Evolutionary conservation across 2,888 invertebrate genomes (phyloP).

Genomic region (Myopa testacea): DNA sequence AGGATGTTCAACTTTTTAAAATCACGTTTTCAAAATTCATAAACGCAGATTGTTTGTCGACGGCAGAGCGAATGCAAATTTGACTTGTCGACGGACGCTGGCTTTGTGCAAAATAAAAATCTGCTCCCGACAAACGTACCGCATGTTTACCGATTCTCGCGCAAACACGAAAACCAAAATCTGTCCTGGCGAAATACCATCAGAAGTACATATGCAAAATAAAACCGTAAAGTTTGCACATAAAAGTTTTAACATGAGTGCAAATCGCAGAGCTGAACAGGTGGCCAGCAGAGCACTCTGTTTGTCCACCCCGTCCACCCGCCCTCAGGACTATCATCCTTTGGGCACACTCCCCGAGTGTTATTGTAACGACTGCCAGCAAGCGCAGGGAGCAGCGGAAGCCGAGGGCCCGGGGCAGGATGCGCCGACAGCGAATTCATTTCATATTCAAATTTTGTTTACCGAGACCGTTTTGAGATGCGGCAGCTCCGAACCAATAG

Average conservation of each 20-base stretch:
- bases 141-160: constrained; percentile 17
- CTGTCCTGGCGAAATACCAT: not conserved
- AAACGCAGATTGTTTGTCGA: not conserved
- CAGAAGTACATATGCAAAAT: constrained; percentile 15
- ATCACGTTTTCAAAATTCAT: not conserved
- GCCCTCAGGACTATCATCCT: too few species aligned
- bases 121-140: not conserved
- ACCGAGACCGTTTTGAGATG: constrained; percentile 22
- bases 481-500: constrained; percentile 26
- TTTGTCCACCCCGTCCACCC: not conserved
- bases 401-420: not conserved
- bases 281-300: constrained; percentile 23
- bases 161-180: constrained; percentile 10
- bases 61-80: not conserved
- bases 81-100: not conserved
- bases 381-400: not conserved
- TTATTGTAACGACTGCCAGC: not conserved
- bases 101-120: not conserved
- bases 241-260: constrained; percentile 21
- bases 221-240: constrained; percentile 12
- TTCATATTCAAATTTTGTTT: constrained; percentile 39
- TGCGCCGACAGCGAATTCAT: constrained; percentile 16
- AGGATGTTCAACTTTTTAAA: not conserved
- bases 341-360: not conserved
- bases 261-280: constrained; percentile 22